Evolutionary conservation across 2,888 invertebrate species (phyloP).

Genomic region (Synanthedon myopaeformis): DNA sequence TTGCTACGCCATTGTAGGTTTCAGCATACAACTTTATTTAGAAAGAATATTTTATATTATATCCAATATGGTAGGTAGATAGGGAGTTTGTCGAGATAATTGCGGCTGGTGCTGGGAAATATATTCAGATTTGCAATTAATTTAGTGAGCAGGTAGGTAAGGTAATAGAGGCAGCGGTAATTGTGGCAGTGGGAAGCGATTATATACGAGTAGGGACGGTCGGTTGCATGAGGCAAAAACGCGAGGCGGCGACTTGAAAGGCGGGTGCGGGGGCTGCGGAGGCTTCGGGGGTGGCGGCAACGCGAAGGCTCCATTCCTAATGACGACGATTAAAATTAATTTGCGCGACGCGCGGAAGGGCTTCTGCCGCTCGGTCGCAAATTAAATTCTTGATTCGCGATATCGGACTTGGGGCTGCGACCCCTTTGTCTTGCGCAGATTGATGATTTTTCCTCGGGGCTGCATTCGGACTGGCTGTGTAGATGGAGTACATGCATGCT

Average conservation of each 20-base stretch:
- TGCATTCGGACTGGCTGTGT: not conserved
- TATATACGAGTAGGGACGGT: not conserved
- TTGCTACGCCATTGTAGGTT: too few relatives aligned
- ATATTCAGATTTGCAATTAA: too few relatives aligned
- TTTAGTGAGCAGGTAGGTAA: too few relatives aligned
- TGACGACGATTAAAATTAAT: constrained; percentile 67
- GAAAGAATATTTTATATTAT: too few relatives aligned
- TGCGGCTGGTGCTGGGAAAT: too few relatives aligned
- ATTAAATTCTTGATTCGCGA: constrained; percentile 44
- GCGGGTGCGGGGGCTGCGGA: constrained; percentile 8
- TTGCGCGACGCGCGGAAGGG: constrained; percentile 29
- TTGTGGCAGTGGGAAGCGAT: not conserved
- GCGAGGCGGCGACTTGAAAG: constrained; percentile 20
- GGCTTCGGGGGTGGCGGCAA: not conserved
- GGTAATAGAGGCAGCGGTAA: not conserved
- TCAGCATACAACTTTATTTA: too few relatives aligned
- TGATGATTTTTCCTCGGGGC: not conserved
- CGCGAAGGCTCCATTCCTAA: constrained; percentile 30
- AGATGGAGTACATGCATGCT: not conserved
- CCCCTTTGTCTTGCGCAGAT: constrained; percentile 16
- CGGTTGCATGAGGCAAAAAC: constrained; percentile 17
- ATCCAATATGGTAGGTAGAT: too few relatives aligned
- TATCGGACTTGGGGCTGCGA: constrained; percentile 7
- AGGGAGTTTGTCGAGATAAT: too few relatives aligned
- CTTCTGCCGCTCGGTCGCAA: constrained; percentile 26